Conservation (phyloP, 2,888 invertebrate species). For the Zygothrica quintamaculata region DNA sequence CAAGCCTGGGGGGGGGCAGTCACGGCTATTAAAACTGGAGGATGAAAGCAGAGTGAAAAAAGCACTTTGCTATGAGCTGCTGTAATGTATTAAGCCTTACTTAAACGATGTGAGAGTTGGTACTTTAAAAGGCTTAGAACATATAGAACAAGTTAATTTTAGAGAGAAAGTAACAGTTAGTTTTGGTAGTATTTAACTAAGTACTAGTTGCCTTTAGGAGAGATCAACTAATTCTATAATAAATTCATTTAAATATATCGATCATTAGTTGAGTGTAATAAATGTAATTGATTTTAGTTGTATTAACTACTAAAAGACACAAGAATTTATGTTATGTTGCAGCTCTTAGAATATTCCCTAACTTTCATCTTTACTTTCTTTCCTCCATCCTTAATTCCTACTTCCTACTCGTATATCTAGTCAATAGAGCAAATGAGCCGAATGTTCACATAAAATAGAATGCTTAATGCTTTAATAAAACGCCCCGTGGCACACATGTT, state of each 20-base stretch:
- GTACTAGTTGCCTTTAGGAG: too few species aligned
- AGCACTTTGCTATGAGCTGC: too few species aligned
- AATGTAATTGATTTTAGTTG: too few species aligned
- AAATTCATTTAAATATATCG: too few species aligned
- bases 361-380: background rate
- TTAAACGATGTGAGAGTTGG: background rate
- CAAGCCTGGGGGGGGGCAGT: too few species aligned
- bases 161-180: too few species aligned
- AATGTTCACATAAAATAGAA: conserved; percentile 59
- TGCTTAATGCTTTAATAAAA: conserved; percentile 73
- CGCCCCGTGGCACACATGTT: conserved; percentile 59
- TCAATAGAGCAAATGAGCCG: conserved; percentile 34
- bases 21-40: too few species aligned
- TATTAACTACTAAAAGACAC: background rate
- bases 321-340: conserved; percentile 9
- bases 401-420: background rate
- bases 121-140: background rate
- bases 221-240: too few species aligned
- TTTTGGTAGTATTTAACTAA: too few species aligned
- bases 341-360: conserved; percentile 10
- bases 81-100: background rate
- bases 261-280: too few species aligned
- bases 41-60: too few species aligned
- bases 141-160: too few species aligned
- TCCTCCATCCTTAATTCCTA: background rate